Percentiles rank a stretch among this genome's conserved stretches.
These are phyloP conservation scores for Timandra comae DNA, from an alignment of 2,888 invertebrate species.

Conservation along the genomic window DNA sequence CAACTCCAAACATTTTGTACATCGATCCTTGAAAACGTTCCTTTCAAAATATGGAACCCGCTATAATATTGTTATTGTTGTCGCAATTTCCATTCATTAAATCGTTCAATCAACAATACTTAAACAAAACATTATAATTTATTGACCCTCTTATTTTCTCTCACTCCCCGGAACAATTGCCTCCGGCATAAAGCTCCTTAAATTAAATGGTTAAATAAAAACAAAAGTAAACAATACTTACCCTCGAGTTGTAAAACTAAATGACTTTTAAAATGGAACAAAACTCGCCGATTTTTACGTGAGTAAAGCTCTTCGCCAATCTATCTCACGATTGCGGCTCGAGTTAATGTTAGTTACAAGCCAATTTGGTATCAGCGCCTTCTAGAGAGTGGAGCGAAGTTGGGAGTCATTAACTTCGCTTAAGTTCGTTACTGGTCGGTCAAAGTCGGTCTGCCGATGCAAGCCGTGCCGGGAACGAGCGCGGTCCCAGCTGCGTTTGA, in stretches of 20 bases:
- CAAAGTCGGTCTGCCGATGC: conserved; percentile 25
- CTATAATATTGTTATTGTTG: too few species aligned
- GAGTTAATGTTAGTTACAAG: conserved; percentile 41
- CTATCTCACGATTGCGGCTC: conserved; percentile 38
- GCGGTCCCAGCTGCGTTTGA: conserved; percentile 38
- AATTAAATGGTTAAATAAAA: conserved; percentile 5
- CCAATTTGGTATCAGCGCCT: conserved; percentile 37
- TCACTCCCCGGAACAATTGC: conserved; percentile 11
- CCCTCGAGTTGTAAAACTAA: conserved; percentile 12
- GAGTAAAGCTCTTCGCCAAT: conserved; percentile 31
- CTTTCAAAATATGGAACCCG: too few species aligned
- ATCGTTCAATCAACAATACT: conserved; percentile 1
- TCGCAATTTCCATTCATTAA: too few species aligned
- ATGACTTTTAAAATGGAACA: conserved; percentile 18
- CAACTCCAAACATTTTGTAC: neutral
- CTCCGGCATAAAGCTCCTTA: conserved; percentile 1
- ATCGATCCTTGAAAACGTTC: too few species aligned
- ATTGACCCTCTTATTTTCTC: conserved; percentile 2
- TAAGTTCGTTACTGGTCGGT: conserved; percentile 43
- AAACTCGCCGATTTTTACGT: conserved; percentile 27
- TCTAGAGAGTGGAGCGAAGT: conserved; percentile 25
- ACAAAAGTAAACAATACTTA: conserved; percentile 11
- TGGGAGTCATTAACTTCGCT: conserved; percentile 51
- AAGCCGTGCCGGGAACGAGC: conserved; percentile 17
- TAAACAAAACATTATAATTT: conserved; percentile 9